Evolutionary conservation across 2,113 vertebrate species (phyloP), one percentile per base, ranked within the genome.

Genomic region (Anthoscopus minutus): DNA sequence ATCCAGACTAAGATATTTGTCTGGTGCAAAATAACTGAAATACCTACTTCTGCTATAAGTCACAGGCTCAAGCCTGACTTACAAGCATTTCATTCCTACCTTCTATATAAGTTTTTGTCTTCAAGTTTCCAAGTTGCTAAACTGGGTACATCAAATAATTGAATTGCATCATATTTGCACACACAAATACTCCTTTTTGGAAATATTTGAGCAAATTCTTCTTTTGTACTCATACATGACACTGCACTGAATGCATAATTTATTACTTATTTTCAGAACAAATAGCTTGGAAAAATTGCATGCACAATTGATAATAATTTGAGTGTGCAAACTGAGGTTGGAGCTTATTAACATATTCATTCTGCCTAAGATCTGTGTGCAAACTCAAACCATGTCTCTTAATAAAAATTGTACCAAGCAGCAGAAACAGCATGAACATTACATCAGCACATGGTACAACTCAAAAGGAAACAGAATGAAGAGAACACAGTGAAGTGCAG

Each of bases 281-380:
- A 98, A 98, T 97, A 97, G 94, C 72, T 91, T 95, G 97, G 97
- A 98, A 98, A 97, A 94, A 79, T 78, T 97, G 93, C 84, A 97
- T 97, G 95, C 97, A 96, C 97, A 97, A 97, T 96, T 98, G 96
- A 95, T 97, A 94, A 84, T 96, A 97, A 98, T 97, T 96, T 97
- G 94, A 95, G 93, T 96, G 96, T 97, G 96, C 95, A 97, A 91
- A 81, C 42, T 83, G 33, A 88, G 61, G 35, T 64, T 95, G 74
- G 80, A 69, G 6, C 56, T 96, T 89, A 97, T 97, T 97, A 97
- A 88, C 96, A 97, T 98, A 97, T 93, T 96, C 76, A 93, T 96
- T 96, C 88, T 94, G 35, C 62, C 73, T 86, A 70, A 96, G 89
- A 61, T 93, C 87, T 82, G 33, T 96, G 95, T 96, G 86, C 96